A percentile compares a stretch with the other conserved stretches of the same genome.
phyloP scores from a whole-genome alignment of 1,140 invertebrate species.

The Nephila pilipes region DNA sequence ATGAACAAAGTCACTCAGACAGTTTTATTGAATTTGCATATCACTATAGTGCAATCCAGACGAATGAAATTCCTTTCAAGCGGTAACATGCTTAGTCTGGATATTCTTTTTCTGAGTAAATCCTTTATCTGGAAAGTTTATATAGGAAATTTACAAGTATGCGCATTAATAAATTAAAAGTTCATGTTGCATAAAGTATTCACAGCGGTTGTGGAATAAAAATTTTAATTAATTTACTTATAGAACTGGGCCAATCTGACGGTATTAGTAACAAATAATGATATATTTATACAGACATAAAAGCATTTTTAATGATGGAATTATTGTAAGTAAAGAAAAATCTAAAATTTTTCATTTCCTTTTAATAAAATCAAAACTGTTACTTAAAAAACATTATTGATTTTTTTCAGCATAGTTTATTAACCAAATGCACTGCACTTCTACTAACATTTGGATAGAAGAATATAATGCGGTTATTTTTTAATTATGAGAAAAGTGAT shows the following conservation, averaged over 20 bases:
- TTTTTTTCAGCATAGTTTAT: too few species aligned
- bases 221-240: not conserved
- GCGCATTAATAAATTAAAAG: not conserved
- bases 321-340: too few species aligned
- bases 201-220: not conserved
- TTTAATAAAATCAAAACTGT: too few species aligned
- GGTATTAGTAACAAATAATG: not conserved
- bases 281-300: too few species aligned
- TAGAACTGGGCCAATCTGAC: not conserved
- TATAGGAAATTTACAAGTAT: not conserved
- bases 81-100: not conserved
- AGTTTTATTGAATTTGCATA: conserved; percentile 9
- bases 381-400: too few species aligned
- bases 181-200: not conserved
- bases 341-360: too few species aligned
- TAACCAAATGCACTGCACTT: too few species aligned
- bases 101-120: not conserved
- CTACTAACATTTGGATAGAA: too few species aligned
- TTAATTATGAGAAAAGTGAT: too few species aligned
- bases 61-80: not conserved
- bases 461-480: too few species aligned
- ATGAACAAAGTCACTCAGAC: not conserved
- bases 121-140: not conserved
- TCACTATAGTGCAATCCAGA: not conserved
- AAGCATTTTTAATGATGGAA: too few species aligned